Evolutionary conservation across 2,113 vertebrate species (phyloP).

Genomic region (Setophaga petechia): DNA sequence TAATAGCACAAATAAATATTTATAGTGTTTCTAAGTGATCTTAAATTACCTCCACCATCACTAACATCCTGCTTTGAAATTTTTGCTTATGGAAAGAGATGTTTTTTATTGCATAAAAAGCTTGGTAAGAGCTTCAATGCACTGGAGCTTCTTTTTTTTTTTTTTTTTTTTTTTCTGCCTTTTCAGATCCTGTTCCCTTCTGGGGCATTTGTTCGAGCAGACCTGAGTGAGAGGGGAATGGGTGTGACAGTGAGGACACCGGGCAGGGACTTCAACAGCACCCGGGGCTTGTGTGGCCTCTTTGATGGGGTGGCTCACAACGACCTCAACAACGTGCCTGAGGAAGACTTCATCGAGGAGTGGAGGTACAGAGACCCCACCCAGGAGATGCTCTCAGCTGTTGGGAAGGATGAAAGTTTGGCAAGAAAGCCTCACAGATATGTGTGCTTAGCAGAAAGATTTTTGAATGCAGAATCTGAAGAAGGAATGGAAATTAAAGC

Average conservation of each 20-base stretch:
- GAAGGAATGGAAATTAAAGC: no score
- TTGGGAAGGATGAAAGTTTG: no score
- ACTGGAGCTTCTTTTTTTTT: neutral
- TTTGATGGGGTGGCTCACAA: conserved; percentile 77
- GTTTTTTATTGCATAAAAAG: neutral
- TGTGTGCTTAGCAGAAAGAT: no score
- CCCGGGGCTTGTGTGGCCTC: conserved; percentile 74
- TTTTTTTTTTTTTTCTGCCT: neutral
- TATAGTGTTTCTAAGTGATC: neutral
- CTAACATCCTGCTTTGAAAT: neutral
- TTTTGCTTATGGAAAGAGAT: neutral
- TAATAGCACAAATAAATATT: conserved; percentile 11
- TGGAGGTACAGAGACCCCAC: conserved; percentile 69
- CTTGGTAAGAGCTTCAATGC: neutral
- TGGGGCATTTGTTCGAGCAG: conserved; percentile 75
- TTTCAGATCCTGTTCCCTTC: conserved; percentile 80
- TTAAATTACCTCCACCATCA: fast-evolving
- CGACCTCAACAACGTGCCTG: conserved; percentile 63
- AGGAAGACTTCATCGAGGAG: conserved; percentile 71
- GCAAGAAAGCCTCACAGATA: no score
- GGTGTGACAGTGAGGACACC: conserved; percentile 72
- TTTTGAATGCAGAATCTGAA: no score
- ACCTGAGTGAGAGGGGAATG: conserved; percentile 77
- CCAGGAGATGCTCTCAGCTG: neutral
- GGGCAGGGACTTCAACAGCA: conserved; percentile 73